Conservation (phyloP, 37 sponge, comb jelly and placozoan species). For the Crambe crambe region DNA sequence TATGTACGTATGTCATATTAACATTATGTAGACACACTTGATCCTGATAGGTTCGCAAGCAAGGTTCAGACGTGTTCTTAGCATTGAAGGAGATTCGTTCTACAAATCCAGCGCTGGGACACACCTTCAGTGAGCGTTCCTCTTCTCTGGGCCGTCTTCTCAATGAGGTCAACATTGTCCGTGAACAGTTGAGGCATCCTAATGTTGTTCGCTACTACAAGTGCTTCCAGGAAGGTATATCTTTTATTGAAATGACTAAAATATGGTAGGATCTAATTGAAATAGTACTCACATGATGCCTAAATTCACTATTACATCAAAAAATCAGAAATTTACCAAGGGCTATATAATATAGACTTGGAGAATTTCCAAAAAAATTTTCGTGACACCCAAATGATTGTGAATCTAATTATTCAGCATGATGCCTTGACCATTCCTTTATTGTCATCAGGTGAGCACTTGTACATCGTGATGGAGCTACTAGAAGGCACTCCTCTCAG, state of each 20-base stretch:
- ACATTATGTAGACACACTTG: not conserved
- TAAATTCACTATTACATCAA: too few species aligned
- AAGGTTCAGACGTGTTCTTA: constrained; percentile 27
- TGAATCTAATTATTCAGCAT: too few species aligned
- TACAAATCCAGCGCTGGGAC: constrained; percentile 67
- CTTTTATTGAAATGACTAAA: too few species aligned
- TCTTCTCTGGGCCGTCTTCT: constrained; percentile 66
- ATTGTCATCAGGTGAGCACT: constrained; percentile 56
- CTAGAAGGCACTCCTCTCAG: constrained; percentile 86
- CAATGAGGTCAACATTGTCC: constrained; percentile 83
- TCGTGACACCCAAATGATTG: too few species aligned
- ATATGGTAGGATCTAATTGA: too few species aligned
- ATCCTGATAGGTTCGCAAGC: constrained; percentile 28
- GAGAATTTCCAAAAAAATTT: too few species aligned
- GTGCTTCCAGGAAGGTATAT: constrained; percentile 71
- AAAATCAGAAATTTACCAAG: too few species aligned
- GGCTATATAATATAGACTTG: too few species aligned
- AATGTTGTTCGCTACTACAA: constrained; percentile 81
- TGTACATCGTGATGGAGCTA: constrained; percentile 94
- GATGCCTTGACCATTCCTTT: too few species aligned
- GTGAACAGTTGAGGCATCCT: constrained; percentile 78
- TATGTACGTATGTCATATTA: not conserved
- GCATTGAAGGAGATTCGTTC: constrained; percentile 85
- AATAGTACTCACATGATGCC: too few species aligned
- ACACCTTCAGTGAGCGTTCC: constrained; percentile 48